Percentiles rank a stretch among this genome's conserved stretches.
phyloP scores from a whole-genome alignment of 1,140 invertebrate genomes.

The Dendroctonus ponderosae region DNA sequence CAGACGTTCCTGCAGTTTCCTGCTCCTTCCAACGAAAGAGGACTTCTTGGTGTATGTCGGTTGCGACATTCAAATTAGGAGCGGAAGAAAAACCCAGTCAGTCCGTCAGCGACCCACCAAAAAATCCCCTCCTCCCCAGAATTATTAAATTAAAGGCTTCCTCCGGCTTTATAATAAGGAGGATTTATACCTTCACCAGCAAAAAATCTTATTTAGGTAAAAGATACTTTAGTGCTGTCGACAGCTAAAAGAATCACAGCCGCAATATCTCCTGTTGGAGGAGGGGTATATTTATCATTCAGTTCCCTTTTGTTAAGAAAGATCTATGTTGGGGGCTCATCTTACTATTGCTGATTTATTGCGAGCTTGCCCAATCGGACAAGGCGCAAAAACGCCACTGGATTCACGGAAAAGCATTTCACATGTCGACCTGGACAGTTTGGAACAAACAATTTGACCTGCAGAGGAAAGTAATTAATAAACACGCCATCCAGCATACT shows the following conservation, averaged over 20 bases:
- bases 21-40: too few species aligned
- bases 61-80: too few species aligned
- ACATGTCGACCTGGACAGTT: too few species aligned
- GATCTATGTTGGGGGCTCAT: constrained; percentile 27
- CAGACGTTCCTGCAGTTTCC: too few species aligned
- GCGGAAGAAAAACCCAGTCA: too few species aligned
- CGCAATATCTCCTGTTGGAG: constrained; percentile 7
- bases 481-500: constrained; percentile 44
- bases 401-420: too few species aligned
- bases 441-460: too few species aligned
- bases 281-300: constrained; percentile 18
- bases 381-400: neutral
- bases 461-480: too few species aligned
- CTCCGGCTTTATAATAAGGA: neutral
- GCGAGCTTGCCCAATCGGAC: constrained; percentile 3
- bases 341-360: constrained; percentile 30
- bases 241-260: constrained; percentile 14
- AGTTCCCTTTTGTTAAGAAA: constrained; percentile 26
- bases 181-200: neutral
- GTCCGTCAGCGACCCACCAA: too few species aligned
- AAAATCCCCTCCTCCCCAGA: too few species aligned
- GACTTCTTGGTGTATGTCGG: too few species aligned
- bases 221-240: constrained; percentile 6
- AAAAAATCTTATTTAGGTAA: constrained; percentile 17
- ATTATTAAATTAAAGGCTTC: neutral